Evolutionary conservation across 2,888 invertebrate genomes (phyloP).

Genomic region (Branchinecta sandiegonensis): DNA sequence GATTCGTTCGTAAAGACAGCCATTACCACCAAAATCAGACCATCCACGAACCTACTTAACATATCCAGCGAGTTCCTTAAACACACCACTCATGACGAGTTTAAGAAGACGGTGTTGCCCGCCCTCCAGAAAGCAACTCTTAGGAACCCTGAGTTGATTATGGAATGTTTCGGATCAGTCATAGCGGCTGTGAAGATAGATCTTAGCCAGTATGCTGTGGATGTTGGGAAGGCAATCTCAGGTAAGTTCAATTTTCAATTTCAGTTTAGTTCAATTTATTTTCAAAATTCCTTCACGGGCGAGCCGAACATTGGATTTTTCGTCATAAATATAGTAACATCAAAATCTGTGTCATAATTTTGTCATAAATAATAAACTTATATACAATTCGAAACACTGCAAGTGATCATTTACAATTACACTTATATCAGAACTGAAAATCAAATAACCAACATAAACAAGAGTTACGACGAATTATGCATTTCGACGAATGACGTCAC

Average conservation of each 20-base stretch:
- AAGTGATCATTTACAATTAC: too few relatives aligned
- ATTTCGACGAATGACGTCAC: too few relatives aligned
- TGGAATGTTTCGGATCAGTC: slow-evolving; percentile 63
- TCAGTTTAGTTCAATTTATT: slow-evolving; percentile 17
- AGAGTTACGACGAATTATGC: too few relatives aligned
- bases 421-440: too few relatives aligned
- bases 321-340: too few relatives aligned
- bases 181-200: slow-evolving; percentile 55
- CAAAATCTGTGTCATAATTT: too few relatives aligned
- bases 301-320: too few relatives aligned
- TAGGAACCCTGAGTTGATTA: slow-evolving; percentile 78
- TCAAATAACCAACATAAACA: too few relatives aligned
- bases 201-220: slow-evolving; percentile 57
- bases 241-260: slow-evolving; percentile 41
- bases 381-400: too few relatives aligned
- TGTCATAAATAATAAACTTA: too few relatives aligned
- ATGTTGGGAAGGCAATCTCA: slow-evolving; percentile 66
- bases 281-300: too few relatives aligned
- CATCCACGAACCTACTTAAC: slow-evolving; percentile 50
- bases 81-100: slow-evolving; percentile 48
- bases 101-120: slow-evolving; percentile 58
- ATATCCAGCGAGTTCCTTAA: slow-evolving; percentile 51
- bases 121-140: slow-evolving; percentile 80
- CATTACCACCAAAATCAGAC: slow-evolving; percentile 59
- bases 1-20: slow-evolving; percentile 54